Percentiles rank a stretch among this genome's conserved stretches.
phyloP scores from a whole-genome alignment of 1,140 invertebrate genomes.

The Ceratina calcarata region DNA sequence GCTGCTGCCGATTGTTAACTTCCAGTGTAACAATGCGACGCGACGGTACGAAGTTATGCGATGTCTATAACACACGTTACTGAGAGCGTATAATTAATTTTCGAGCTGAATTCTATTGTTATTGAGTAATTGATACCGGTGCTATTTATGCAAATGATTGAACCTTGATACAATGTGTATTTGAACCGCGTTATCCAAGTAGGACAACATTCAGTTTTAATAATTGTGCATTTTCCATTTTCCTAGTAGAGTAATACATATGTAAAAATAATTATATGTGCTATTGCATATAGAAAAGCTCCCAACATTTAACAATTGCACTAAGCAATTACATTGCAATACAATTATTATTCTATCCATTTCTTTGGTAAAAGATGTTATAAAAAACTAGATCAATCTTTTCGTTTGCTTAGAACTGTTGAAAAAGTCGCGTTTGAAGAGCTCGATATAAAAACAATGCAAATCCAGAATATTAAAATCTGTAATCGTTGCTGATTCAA shows the following conservation, averaged over 20 bases:
- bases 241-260: too few relatives aligned
- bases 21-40: neutral
- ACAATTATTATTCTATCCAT: too few relatives aligned
- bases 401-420: neutral
- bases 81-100: conserved; percentile 17
- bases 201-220: neutral
- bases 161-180: neutral
- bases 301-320: neutral
- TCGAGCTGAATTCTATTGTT: conserved; percentile 2
- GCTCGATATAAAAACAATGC: neutral
- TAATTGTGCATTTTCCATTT: neutral
- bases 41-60: neutral
- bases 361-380: too few relatives aligned
- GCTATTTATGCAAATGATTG: neutral
- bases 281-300: neutral
- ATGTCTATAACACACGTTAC: neutral
- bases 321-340: too few relatives aligned
- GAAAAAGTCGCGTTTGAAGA: neutral
- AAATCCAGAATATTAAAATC: conserved; percentile 13
- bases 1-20: neutral
- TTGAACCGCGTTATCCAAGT: neutral
- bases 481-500: neutral
- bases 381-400: neutral
- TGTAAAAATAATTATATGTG: neutral
- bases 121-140: conserved; percentile 19